These are phyloP conservation scores for Cygnus olor DNA, from an alignment of 2,797 vertebrate genomes.

Conservation along the genomic window DNA sequence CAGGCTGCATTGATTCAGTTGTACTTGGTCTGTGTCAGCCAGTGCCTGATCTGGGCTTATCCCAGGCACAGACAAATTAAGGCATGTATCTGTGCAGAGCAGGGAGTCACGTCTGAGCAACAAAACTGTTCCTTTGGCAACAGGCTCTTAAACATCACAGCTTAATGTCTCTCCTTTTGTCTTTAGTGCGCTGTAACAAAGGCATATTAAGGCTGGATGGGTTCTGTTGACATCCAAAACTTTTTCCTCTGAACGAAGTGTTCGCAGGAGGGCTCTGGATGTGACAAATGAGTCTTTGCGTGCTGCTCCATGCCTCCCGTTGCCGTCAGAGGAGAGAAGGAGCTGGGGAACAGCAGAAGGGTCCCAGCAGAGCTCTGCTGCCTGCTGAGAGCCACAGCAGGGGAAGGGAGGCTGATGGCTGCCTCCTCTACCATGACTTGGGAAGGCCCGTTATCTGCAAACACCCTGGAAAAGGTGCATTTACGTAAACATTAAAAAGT, in stretches of 20 bases:
- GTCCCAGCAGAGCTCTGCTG: background rate
- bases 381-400: background rate
- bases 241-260: background rate
- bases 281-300: background rate
- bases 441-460: background rate
- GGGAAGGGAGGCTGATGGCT: background rate
- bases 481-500: slow-evolving; percentile 79
- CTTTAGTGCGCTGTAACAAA: background rate
- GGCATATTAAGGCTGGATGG: background rate
- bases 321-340: background rate
- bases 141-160: background rate
- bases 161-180: background rate
- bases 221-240: background rate
- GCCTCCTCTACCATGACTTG: background rate
- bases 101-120: background rate
- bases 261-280: background rate
- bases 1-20: background rate
- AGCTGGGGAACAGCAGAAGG: background rate
- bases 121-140: background rate
- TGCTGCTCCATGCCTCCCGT: background rate
- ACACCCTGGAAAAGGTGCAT: background rate
- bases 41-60: background rate
- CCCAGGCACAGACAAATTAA: background rate
- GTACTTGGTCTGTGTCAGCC: background rate
- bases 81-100: background rate